Base-by-base conservation (phyloP, 2,113 vertebrate genomes). In the Parus major region DNA sequence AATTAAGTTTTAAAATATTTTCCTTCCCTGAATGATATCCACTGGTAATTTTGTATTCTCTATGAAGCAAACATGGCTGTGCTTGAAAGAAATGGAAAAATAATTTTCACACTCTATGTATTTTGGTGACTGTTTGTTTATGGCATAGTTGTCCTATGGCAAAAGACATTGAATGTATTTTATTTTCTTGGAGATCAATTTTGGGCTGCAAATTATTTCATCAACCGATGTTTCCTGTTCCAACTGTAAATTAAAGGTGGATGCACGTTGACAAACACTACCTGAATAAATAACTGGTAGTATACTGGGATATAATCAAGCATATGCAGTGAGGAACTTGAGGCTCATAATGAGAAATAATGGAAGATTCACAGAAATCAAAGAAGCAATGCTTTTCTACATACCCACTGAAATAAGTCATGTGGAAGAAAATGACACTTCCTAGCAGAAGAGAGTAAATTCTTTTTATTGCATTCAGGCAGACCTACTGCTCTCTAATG, bases 1-100 rank as follows among this genome's bases (percentile, higher is more conserved):
- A 97, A 98, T 96, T 96, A 98, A 73, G 88, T 92, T 90, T 97
- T 82, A 94, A 97, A 89, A 86, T 97, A 94, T 98, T 97, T 98
- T 97, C 90, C 81, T 92, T 96, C 72, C 70, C 87, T 90, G 84
- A 93, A 78, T 81, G 36, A 47, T 78, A 92, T 21, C 69, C 39
- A 85, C 59, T 73, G 79, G 64, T 76, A 85, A 72, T 80, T 86
- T 88, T 78, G 63, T 86, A 94, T 81, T 88, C 33, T 60, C 9
- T 73, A 44, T 90, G 77, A 91, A 79, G n/a, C 59, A 94, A 89
- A 61, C 14, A 86, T 42, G 33, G 10, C 33, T 94, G 49, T 91
- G 69, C 95, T 95, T 70, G 41, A 78, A 70, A 93, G 59, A 93
- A 92, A 95, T 80, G 61, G 79, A 92, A 69, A 83, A 66, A 82